Percentiles rank a stretch among this genome's conserved stretches.
phyloP scores from a whole-genome alignment of 2,797 vertebrate species.

The Selene dorsalis region DNA sequence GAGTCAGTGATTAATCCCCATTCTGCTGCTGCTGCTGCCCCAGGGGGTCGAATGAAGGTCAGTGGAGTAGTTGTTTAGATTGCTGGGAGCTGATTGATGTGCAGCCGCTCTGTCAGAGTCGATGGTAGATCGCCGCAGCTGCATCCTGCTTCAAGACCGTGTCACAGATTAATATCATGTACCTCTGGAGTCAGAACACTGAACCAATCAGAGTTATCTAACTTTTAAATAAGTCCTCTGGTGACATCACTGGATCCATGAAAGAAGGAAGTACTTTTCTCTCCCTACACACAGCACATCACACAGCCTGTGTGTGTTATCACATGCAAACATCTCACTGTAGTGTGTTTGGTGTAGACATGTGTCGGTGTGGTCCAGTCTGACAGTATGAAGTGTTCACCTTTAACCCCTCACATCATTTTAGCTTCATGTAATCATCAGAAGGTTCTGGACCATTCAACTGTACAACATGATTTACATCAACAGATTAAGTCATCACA shows the following conservation, averaged over 20 bases:
- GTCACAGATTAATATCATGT: slow-evolving; percentile 1
- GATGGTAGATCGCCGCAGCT: slow-evolving; percentile 21
- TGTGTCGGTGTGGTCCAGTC: too few species aligned
- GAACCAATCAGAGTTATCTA: not conserved
- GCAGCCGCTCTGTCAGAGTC: slow-evolving; percentile 35
- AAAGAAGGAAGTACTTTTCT: not conserved
- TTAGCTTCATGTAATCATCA: too few species aligned
- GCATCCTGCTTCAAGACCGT: slow-evolving; percentile 6
- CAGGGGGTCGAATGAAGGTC: slow-evolving; percentile 54
- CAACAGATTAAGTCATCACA: too few species aligned
- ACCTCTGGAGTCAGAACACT: slow-evolving; percentile 6
- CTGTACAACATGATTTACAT: too few species aligned
- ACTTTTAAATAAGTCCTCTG: not conserved
- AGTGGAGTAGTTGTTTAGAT: slow-evolving; percentile 31
- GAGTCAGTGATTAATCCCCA: slow-evolving; percentile 32
- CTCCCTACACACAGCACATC: too few species aligned
- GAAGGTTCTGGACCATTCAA: too few species aligned
- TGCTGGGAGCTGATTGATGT: slow-evolving; percentile 59
- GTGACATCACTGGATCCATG: too few species aligned
- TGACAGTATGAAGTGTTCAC: too few species aligned
- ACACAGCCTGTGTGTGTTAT: too few species aligned
- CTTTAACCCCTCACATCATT: too few species aligned
- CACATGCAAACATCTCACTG: too few species aligned
- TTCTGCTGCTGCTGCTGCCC: slow-evolving; percentile 14
- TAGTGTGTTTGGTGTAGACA: too few species aligned